Evolutionary conservation across 2,888 invertebrate genomes (phyloP), one percentile per base, ranked within the genome.

Genomic region (Drosophila helvetica): DNA sequence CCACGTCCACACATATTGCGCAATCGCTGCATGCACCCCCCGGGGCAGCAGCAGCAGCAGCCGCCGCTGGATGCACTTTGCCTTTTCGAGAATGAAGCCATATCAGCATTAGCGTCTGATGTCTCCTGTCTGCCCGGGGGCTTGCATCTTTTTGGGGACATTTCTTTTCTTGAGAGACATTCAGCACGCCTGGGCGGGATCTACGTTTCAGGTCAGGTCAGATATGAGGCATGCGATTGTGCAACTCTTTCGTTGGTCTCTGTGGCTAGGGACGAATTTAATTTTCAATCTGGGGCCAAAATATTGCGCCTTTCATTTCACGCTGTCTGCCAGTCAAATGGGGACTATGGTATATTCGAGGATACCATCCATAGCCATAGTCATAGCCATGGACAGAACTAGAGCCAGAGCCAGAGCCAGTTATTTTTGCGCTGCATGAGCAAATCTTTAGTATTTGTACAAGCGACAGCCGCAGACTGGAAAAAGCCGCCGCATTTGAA

Each of bases 371-470:
- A 12, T 33, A 33, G 4, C 4, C 30, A 30, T 10, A 30, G 30
- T 9, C 10, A 30, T 3, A 7, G 9, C 4, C 30, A 30, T 10
- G 12, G 30, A 9, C 10, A 30, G 3, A 7, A 2, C 8, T 10
- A 3, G 3, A 10, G 25, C 48, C 42, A 51, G 51, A 72, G 46
- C 55, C 87, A 78, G 71, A 80, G 84, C 73, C 87, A 82, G 87
- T 82, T 82, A 82, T 82, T 82, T 83, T 83, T 88, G 80, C 83
- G 69, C 83, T 86, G 76, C 78, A 78, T 79, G 86, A 80, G 83
- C 86, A 88, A 83, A 88, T 83, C 83, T 88, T 88, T 78, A 78
- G 80, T 80, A 88, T 83, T 83, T 88, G 88, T 88, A 86, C 67
- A 77, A 81, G 75, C 84, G 83, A 85, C 88, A 87, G 85, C 77